Evolutionary conservation across 2,797 vertebrate genomes (phyloP), one percentile per base, ranked within the genome.

Genomic region (Chromis chromis): DNA sequence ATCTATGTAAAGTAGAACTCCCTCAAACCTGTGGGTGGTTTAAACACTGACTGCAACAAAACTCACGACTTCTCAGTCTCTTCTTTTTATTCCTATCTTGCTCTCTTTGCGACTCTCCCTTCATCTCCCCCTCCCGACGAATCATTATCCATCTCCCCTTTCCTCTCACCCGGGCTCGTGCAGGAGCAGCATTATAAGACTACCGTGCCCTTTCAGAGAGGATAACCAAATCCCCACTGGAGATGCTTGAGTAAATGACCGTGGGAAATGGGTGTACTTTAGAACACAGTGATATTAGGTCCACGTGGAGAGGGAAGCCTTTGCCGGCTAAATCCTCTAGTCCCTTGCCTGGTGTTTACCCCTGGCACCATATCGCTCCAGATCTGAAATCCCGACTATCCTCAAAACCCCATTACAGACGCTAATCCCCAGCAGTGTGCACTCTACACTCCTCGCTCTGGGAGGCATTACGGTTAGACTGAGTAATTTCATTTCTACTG

Each of bases 401-500:
- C 90, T 89, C 83, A 86, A 91, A 92, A 89, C 88, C 78, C 90
- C 84, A 92, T 94, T 92, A 93, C 76, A 81, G 83, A 66, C 74
- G 44, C 75, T 91, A 92, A 93, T 92, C 93, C 91, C 78, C 78
- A 61, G 68, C 81, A 56, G 50, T 52, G 86, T 83, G 74, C 70
- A 70, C 83, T 82, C 75, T 33, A 17, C 62, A 27, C 79, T 83
- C 69, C 57, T 40, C 55, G 6, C 81, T 86, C 60, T 57, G 76
- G 79, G 86, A 86, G 80, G 83, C 74, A 76, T 88, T 78, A 82
- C 49, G 62, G 58, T 72, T 56, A 65, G 58, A 70, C 76, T 70
- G 73, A 84, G 76, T 86, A 77, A 85, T 89, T 89, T 86, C 58
- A 77, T 85, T 84, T 65, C 49, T 57, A 33, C 76, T 67, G 59